phyloP scores from a whole-genome alignment of 2,888 invertebrate genomes.

The Trachelus iudaicus region DNA sequence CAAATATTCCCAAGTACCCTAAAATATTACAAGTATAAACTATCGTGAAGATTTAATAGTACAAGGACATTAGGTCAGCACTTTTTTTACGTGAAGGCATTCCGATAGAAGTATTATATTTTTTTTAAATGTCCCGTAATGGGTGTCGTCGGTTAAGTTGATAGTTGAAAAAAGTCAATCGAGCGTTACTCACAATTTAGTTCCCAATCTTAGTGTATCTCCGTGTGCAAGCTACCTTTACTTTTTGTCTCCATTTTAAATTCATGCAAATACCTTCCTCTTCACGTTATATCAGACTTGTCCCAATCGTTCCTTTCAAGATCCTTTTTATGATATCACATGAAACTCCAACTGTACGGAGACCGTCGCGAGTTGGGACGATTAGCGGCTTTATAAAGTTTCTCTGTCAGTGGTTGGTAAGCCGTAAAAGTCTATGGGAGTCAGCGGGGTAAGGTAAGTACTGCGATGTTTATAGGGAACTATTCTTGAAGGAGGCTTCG shows the following conservation, averaged over 20 bases:
- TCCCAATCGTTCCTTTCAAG: neutral
- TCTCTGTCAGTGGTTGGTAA: neutral
- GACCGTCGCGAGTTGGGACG: neutral
- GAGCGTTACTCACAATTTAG: too few species aligned
- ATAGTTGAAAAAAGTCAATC: too few species aligned
- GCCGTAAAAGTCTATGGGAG: neutral
- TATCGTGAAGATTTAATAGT: neutral
- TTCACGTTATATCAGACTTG: neutral
- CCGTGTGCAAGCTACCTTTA: neutral
- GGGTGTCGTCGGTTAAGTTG: too few species aligned
- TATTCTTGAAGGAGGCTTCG: conserved; percentile 6
- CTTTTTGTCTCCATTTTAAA: neutral
- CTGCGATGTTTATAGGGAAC: neutral
- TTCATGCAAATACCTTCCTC: neutral
- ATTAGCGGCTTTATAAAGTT: neutral
- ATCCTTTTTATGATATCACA: neutral
- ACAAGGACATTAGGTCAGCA: neutral
- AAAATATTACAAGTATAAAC: neutral
- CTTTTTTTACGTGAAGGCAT: neutral
- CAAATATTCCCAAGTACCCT: neutral
- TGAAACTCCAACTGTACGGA: neutral
- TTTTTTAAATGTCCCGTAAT: too few species aligned
- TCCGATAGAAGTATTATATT: neutral
- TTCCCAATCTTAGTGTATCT: neutral
- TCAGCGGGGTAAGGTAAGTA: neutral